phyloP scores from a whole-genome alignment of 2,888 invertebrate genomes.

The Trichogramma evanescens region DNA sequence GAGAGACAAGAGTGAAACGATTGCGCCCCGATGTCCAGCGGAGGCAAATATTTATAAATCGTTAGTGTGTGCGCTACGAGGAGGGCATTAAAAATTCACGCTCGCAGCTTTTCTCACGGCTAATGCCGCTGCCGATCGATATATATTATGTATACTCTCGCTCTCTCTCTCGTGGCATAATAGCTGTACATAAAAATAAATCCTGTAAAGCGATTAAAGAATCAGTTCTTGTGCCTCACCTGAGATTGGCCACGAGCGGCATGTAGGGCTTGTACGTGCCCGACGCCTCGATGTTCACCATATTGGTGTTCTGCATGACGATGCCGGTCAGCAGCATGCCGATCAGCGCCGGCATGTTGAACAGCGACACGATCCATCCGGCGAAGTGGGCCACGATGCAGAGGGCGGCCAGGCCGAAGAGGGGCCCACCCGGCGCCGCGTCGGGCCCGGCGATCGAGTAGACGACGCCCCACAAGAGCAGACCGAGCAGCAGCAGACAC shows the following conservation, averaged over 20 bases:
- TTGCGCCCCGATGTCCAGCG: too few species aligned
- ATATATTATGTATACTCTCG: neutral
- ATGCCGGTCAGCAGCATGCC: constrained; percentile 83
- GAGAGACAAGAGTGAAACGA: too few species aligned
- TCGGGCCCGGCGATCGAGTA: constrained; percentile 70
- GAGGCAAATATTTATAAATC: too few species aligned
- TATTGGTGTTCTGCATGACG: constrained; percentile 64
- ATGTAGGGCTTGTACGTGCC: too few species aligned
- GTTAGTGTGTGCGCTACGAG: too few species aligned
- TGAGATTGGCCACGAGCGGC: constrained; percentile 59
- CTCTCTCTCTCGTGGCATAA: neutral
- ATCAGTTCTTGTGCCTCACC: constrained; percentile 48
- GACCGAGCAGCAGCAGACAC: constrained; percentile 65
- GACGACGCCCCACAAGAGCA: constrained; percentile 69
- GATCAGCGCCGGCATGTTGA: constrained; percentile 75
- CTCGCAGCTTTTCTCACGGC: too few species aligned
- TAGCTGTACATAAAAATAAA: neutral
- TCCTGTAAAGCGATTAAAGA: neutral
- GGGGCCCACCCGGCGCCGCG: constrained; percentile 76
- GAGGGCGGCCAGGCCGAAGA: constrained; percentile 70
- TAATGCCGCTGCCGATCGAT: too few species aligned
- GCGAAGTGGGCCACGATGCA: constrained; percentile 74
- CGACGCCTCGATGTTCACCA: constrained; percentile 58
- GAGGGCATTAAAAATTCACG: too few species aligned
- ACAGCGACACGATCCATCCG: constrained; percentile 72